Conservation (phyloP, 2,888 invertebrate genomes). For the Labia minor region DNA sequence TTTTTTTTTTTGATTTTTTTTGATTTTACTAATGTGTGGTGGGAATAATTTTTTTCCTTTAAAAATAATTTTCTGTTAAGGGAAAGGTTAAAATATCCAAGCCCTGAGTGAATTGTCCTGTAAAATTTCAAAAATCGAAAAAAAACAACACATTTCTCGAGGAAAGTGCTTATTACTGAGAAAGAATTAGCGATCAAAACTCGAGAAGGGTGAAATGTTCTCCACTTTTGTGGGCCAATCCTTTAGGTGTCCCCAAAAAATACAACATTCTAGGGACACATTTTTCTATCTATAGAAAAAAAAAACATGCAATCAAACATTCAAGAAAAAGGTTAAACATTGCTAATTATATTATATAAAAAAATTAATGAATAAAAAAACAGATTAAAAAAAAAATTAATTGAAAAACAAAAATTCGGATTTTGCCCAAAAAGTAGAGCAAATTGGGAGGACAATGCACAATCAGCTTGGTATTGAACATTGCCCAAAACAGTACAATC, state of each 20-base stretch:
- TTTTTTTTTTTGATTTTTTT: too few species aligned
- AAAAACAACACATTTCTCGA: too few species aligned
- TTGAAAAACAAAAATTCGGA: not conserved
- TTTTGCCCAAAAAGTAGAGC: not conserved
- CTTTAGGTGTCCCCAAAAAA: too few species aligned
- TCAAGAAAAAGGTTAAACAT: not conserved
- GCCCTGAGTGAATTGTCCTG: not conserved
- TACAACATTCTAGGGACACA: too few species aligned
- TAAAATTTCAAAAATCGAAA: too few species aligned
- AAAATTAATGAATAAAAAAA: conserved; percentile 22
- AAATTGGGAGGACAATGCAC: conserved; percentile 26
- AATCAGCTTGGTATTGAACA: conserved; percentile 34
- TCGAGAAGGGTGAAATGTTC: too few species aligned
- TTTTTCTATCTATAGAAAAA: not conserved
- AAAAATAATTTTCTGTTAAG: conserved; percentile 22
- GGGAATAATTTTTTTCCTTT: conserved; percentile 23
- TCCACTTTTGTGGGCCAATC: too few species aligned
- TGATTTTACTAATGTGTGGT: conserved; percentile 15
- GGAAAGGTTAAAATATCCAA: not conserved
- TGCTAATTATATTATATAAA: conserved; percentile 20
- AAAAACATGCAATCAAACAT: not conserved
- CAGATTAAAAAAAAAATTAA: conserved; percentile 3
- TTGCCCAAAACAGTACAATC: conserved; percentile 38
- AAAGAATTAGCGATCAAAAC: too few species aligned
- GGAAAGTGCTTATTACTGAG: too few species aligned